Conservation (phyloP, 1,140 invertebrate genomes). For the Apis dorsata region DNA sequence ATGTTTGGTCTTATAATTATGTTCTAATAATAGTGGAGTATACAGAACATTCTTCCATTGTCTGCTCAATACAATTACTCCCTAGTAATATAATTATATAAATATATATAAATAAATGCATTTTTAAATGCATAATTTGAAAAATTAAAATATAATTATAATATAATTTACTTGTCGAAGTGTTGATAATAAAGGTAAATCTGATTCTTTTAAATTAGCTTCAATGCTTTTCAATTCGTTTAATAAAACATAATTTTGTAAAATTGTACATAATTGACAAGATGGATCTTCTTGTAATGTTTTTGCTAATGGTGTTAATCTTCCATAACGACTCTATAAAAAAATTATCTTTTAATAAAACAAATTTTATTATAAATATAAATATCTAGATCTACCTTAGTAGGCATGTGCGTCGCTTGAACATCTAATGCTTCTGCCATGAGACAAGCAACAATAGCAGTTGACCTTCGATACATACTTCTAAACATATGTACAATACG, state of each 20-base stretch:
- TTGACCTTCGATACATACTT: constrained; percentile 87
- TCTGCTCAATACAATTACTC: constrained; percentile 94
- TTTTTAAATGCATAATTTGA: background rate
- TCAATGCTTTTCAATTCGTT: constrained; percentile 89
- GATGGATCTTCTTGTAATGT: constrained; percentile 97
- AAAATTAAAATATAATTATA: constrained; percentile 18
- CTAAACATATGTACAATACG: constrained; percentile 89
- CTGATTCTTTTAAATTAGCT: constrained; percentile 89
- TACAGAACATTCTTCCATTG: constrained; percentile 99
- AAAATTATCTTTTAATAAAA: constrained; percentile 18
- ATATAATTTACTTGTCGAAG: constrained; percentile 85
- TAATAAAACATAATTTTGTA: constrained; percentile 91
- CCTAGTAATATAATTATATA: constrained; percentile 79
- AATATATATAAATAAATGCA: constrained; percentile 16
- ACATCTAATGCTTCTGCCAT: constrained; percentile 96
- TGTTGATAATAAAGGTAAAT: constrained; percentile 92
- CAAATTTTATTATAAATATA: constrained; percentile 8
- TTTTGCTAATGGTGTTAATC: constrained; percentile 92
- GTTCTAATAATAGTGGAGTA: constrained; percentile 93
- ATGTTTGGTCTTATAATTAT: constrained; percentile 92
- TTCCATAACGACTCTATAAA: constrained; percentile 92
- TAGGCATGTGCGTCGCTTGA: constrained; percentile 90
- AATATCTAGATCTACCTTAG: constrained; percentile 83
- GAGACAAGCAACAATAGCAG: constrained; percentile 94
- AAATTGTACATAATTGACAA: constrained; percentile 94